Evolutionary conservation across 2,113 vertebrate genomes (phyloP).

Genomic region (Nannospalax galili): DNA sequence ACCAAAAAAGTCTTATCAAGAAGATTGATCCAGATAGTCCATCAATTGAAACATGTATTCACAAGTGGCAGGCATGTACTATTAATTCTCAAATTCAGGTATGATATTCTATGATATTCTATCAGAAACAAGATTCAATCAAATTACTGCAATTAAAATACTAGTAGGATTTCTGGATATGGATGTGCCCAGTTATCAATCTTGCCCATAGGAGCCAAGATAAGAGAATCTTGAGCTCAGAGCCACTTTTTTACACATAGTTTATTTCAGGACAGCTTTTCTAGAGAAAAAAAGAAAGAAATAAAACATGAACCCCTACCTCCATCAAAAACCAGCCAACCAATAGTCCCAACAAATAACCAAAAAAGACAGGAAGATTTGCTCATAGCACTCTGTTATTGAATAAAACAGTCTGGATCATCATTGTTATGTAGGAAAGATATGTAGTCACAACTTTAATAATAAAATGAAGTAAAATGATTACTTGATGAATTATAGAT

Average conservation of each 20-base stretch:
- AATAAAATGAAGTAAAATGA: not conserved
- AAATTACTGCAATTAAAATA: not conserved
- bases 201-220: not conserved
- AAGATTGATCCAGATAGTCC: not conserved
- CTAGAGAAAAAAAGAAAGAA: too few relatives aligned
- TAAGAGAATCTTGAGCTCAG: not conserved
- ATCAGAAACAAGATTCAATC: not conserved
- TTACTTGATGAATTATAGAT: not conserved
- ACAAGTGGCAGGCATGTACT: not conserved
- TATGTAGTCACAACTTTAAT: not conserved
- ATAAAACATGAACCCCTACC: too few relatives aligned
- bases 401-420: not conserved
- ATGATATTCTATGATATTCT: not conserved
- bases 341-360: not conserved
- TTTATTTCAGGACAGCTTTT: not conserved
- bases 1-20: not conserved
- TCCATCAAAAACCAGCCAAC: not conserved
- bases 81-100: not conserved
- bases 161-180: not conserved
- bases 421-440: not conserved
- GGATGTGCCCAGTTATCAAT: not conserved
- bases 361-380: not conserved
- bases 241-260: not conserved
- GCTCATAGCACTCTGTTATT: not conserved
- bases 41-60: not conserved